phyloP scores from a whole-genome alignment of 2,888 invertebrate genomes.

The Tenthredo distinguenda region DNA sequence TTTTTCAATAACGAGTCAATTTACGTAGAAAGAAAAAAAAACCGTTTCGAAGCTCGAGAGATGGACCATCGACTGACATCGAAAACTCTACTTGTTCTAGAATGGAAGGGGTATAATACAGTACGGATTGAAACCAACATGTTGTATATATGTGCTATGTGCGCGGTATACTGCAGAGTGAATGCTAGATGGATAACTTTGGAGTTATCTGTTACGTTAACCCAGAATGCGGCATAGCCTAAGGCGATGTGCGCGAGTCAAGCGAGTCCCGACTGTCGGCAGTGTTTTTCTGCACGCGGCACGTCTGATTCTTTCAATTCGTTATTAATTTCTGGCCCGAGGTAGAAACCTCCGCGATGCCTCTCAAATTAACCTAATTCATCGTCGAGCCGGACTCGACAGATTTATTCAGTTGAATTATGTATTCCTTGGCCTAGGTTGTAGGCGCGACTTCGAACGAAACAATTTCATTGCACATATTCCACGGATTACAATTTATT shows the following conservation, averaged over 20 bases:
- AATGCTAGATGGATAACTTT: slow-evolving; percentile 51
- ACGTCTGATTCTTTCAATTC: slow-evolving; percentile 46
- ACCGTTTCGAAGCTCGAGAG: not conserved
- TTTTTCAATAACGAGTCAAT: not conserved
- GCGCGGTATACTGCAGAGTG: not conserved
- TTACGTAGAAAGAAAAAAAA: not conserved
- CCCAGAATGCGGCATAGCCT: slow-evolving; percentile 70
- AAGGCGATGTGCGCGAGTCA: slow-evolving; percentile 62
- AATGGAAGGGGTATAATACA: slow-evolving; percentile 12
- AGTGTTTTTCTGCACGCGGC: slow-evolving; percentile 38
- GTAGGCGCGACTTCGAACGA: not conserved
- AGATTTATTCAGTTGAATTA: not conserved
- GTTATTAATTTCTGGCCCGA: slow-evolving; percentile 45
- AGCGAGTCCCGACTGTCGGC: slow-evolving; percentile 37
- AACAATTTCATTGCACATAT: not conserved
- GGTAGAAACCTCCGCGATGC: slow-evolving; percentile 20
- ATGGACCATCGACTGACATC: not conserved
- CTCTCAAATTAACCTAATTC: slow-evolving; percentile 47
- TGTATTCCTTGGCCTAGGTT: not conserved
- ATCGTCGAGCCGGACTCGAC: not conserved
- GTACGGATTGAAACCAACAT: slow-evolving; percentile 27
- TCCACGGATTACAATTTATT: not conserved
- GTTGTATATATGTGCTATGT: not conserved
- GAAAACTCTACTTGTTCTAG: not conserved
- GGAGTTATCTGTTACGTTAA: slow-evolving; percentile 58